Percentiles rank a stretch among this genome's conserved stretches.
Evolutionary conservation across 2,888 invertebrate genomes (phyloP).

Genomic region (Amiota minor): DNA sequence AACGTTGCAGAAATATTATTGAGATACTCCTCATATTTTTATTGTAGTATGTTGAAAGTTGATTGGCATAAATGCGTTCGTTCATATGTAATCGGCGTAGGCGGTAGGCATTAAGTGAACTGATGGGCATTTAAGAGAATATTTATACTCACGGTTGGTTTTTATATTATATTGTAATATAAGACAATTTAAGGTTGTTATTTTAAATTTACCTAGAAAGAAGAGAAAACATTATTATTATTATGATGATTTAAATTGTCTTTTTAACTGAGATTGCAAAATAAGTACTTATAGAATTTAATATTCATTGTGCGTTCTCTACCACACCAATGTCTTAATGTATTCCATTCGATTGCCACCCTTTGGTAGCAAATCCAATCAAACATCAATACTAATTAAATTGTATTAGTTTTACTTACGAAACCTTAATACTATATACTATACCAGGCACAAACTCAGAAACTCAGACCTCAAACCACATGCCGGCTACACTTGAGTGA

Average conservation of each 20-base stretch:
- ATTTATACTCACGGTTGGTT: not conserved
- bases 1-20: constrained; percentile 22
- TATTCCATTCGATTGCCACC: too few species aligned
- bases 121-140: not conserved
- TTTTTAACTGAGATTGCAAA: too few species aligned
- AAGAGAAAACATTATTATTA: not conserved
- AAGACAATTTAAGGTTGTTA: constrained; percentile 6
- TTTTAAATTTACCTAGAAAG: not conserved
- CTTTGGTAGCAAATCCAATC: not conserved
- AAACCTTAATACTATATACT: not conserved
- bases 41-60: constrained; percentile 23
- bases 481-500: constrained; percentile 20
- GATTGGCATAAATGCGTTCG: constrained; percentile 38
- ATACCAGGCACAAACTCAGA: not conserved
- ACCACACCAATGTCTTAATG: too few species aligned
- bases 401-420: not conserved
- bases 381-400: constrained; percentile 13
- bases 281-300: too few species aligned
- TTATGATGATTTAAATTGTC: not conserved
- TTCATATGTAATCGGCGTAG: constrained; percentile 14
- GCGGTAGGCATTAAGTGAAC: not conserved
- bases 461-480: not conserved
- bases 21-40: constrained; percentile 43
- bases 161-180: constrained; percentile 8
- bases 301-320: too few species aligned